phyloP scores from a whole-genome alignment of 2,797 vertebrate genomes.

The Mormyrops boulengeri region DNA sequence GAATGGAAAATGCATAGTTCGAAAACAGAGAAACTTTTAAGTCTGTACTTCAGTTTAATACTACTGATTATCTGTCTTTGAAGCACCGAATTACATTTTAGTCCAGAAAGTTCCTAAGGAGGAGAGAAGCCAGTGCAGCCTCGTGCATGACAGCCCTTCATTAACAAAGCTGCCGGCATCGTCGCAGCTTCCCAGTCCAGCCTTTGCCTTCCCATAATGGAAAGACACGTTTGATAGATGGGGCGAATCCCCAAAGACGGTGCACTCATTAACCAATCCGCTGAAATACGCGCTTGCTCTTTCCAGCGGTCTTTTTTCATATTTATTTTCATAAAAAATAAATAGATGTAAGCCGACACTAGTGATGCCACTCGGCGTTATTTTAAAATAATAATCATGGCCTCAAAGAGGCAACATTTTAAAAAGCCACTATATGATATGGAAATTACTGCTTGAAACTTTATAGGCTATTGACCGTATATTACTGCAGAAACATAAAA shows the following conservation, averaged over 20 bases:
- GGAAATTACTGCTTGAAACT: neutral
- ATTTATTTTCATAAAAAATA: neutral
- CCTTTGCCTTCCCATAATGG: neutral
- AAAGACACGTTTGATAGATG: neutral
- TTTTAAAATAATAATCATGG: neutral
- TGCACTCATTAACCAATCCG: neutral
- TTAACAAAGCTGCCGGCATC: neutral
- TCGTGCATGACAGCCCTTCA: neutral
- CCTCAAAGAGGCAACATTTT: neutral
- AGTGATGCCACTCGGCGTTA: neutral
- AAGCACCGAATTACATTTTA: neutral
- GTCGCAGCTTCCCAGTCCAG: neutral
- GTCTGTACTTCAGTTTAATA: neutral
- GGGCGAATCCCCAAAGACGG: neutral
- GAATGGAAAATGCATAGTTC: neutral
- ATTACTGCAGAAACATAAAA: neutral
- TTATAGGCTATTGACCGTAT: neutral
- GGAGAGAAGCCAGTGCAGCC: neutral
- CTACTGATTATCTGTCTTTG: neutral
- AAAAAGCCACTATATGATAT: neutral
- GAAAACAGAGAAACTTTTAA: neutral
- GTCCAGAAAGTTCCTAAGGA: neutral
- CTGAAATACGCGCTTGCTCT: neutral
- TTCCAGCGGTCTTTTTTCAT: neutral
- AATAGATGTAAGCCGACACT: neutral